Evolutionary conservation across 2,113 vertebrate genomes (phyloP).

Genomic region (Melanocharis versteri): DNA sequence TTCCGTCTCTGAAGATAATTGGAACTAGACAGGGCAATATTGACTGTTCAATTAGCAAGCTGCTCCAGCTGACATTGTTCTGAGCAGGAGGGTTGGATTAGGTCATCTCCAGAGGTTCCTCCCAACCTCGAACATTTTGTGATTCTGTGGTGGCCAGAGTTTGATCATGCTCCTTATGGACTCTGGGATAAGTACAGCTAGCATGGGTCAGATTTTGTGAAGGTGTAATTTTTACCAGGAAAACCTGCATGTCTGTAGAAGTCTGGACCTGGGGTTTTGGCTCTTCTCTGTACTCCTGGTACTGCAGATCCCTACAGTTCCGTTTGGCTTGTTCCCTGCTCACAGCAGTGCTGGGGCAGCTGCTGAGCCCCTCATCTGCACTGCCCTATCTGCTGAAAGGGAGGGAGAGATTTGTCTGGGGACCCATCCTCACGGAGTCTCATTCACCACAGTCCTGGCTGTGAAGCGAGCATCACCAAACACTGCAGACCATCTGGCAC

Average conservation of each 20-base stretch:
- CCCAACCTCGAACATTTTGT: neutral
- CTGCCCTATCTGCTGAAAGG: neutral
- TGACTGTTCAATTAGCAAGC: neutral
- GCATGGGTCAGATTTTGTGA: neutral
- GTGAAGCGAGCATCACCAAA: neutral
- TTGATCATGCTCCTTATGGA: neutral
- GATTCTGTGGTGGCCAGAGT: neutral
- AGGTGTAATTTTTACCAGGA: neutral
- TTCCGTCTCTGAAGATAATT: neutral
- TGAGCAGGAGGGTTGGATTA: neutral
- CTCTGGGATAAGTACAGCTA: neutral
- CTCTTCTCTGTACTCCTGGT: neutral
- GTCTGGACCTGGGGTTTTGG: neutral
- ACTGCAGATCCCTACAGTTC: neutral
- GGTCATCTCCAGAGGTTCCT: neutral
- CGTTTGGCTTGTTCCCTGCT: neutral
- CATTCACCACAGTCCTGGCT: neutral
- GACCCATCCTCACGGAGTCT: neutral
- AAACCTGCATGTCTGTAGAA: neutral
- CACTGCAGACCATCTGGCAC: neutral
- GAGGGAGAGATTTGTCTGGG: neutral
- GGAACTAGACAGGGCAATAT: neutral
- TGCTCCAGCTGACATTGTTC: neutral
- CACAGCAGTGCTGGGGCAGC: fast-evolving
- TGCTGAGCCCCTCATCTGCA: neutral